Percentiles rank a stretch among this genome's conserved stretches.
Conservation (phyloP, 2,797 vertebrate species). For the Corythornis leucogaster region DNA sequence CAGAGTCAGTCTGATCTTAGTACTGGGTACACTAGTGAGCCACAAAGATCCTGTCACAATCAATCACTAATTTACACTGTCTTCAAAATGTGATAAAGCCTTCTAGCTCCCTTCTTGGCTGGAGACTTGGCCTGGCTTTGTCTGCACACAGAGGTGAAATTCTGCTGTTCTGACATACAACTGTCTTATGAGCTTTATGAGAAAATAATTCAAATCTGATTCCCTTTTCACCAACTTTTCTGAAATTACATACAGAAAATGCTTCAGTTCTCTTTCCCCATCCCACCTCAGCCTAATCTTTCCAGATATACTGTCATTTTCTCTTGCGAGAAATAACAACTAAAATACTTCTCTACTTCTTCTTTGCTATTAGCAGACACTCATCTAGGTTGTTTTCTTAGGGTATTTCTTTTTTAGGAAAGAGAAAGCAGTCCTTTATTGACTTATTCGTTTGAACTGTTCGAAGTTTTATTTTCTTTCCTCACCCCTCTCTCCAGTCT, state of each 20-base stretch:
- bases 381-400: neutral
- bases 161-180: fast-evolving
- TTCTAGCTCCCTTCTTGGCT: neutral
- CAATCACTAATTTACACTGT: neutral
- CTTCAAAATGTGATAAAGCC: neutral
- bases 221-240: neutral
- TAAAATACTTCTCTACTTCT: neutral
- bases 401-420: neutral
- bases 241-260: neutral
- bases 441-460: neutral
- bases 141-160: neutral
- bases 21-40: neutral
- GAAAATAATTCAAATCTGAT: neutral
- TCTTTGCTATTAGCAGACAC: neutral
- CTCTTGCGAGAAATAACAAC: neutral
- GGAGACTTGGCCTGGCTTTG: neutral
- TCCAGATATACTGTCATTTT: neutral
- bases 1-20: neutral
- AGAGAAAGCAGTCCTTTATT: neutral
- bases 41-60: neutral
- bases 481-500: neutral
- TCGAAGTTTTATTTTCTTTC: neutral
- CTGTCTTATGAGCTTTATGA: neutral
- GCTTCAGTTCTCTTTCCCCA: neutral
- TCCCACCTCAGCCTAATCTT: neutral